A percentile compares a stretch with the other conserved stretches of the same genome.
Evolutionary conservation across 2,797 vertebrate species (phyloP).

Genomic region (Loriculus beryllinus): DNA sequence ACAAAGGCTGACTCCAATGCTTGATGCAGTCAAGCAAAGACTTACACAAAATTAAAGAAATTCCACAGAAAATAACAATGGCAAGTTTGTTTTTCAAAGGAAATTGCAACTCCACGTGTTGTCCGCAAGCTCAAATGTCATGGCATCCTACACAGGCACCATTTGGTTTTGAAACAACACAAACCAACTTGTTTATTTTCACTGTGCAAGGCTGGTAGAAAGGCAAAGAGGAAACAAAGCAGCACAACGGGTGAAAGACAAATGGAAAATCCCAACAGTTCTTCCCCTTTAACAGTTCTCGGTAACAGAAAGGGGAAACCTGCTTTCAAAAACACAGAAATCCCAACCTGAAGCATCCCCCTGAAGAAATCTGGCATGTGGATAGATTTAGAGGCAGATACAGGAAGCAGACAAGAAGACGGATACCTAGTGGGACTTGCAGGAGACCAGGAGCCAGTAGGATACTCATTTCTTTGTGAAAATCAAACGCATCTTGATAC

Average conservation of each 20-base stretch:
- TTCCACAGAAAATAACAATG: neutral
- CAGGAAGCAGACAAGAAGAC: rapidly evolving
- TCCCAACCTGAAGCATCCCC: neutral
- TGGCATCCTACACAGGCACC: neutral
- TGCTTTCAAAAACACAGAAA: constrained; percentile 22
- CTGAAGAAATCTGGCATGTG: neutral
- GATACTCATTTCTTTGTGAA: neutral
- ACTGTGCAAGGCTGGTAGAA: neutral
- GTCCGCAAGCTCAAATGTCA: neutral
- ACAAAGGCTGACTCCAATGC: neutral
- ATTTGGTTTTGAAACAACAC: neutral
- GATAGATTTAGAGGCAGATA: neutral
- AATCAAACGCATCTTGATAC: neutral
- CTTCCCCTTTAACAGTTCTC: constrained; percentile 11
- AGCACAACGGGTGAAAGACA: neutral
- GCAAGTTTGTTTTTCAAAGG: neutral
- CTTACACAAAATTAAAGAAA: constrained; percentile 1
- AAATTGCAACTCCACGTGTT: neutral
- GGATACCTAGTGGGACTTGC: neutral
- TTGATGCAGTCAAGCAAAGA: neutral
- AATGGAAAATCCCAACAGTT: constrained; percentile 48
- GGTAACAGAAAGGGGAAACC: constrained; percentile 42
- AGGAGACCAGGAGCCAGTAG: neutral
- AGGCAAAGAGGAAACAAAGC: neutral
- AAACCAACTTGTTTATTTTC: neutral